phyloP scores from a whole-genome alignment of 2,888 invertebrate species.

The Morpho achilles region DNA sequence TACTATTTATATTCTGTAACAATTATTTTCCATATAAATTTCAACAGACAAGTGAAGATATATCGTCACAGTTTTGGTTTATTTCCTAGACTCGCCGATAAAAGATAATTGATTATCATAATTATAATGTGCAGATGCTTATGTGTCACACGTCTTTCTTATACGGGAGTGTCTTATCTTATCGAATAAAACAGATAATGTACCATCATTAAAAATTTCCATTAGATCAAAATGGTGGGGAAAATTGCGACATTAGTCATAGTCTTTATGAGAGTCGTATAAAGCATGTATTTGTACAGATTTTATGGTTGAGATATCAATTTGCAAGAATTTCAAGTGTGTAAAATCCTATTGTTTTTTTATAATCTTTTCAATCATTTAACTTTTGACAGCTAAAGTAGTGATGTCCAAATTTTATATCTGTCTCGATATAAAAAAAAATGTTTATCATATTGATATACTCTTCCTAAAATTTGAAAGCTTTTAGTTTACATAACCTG shows the following conservation, averaged over 20 bases:
- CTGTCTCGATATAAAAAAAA: too few species aligned
- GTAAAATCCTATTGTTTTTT: too few species aligned
- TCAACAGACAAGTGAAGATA: constrained; percentile 5
- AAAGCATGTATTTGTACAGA: background rate
- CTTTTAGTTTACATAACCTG: too few species aligned
- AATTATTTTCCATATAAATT: constrained; percentile 6
- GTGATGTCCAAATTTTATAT: too few species aligned
- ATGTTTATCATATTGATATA: too few species aligned
- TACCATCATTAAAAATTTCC: constrained; percentile 61
- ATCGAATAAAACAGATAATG: constrained; percentile 57
- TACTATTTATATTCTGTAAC: too few species aligned
- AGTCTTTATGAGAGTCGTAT: too few species aligned
- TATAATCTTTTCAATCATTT: too few species aligned
- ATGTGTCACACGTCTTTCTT: constrained; percentile 57
- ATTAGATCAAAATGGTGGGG: constrained; percentile 31
- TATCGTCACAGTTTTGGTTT: constrained; percentile 28
- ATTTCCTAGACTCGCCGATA: constrained; percentile 43
- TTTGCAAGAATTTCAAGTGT: too few species aligned
- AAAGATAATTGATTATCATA: constrained; percentile 47
- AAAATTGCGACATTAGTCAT: constrained; percentile 40
- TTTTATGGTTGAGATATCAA: background rate
- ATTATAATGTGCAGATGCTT: constrained; percentile 36
- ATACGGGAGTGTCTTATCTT: constrained; percentile 60
- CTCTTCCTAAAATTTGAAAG: too few species aligned
- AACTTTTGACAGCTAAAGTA: too few species aligned